phyloP scores from a whole-genome alignment of 2,113 vertebrate genomes.

The Engystomops pustulosus region DNA sequence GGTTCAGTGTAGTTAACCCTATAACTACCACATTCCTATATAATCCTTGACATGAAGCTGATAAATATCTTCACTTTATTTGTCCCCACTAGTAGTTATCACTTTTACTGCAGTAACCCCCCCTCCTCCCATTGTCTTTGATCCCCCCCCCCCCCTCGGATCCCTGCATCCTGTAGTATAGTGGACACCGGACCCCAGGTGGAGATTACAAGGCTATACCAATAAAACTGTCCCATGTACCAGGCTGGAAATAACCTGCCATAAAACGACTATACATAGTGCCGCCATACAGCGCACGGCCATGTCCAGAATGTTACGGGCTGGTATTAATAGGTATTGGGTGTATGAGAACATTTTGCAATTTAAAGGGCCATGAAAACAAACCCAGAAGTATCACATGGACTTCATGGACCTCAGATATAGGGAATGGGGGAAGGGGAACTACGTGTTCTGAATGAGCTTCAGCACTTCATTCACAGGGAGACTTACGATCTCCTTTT shows the following conservation, averaged over 20 bases:
- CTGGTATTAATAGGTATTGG: background rate
- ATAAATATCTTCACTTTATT: too few relatives aligned
- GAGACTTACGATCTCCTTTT: too few relatives aligned
- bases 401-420: too few relatives aligned
- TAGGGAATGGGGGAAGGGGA: too few relatives aligned
- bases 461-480: too few relatives aligned
- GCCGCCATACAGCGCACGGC: background rate
- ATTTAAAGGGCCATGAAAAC: background rate
- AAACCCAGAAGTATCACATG: too few relatives aligned
- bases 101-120: too few relatives aligned
- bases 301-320: background rate
- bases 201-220: background rate
- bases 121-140: background rate
- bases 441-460: too few relatives aligned
- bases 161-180: background rate
- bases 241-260: too few relatives aligned
- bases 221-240: background rate
- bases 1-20: background rate
- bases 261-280: constrained; percentile 18
- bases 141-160: background rate
- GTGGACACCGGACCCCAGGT: background rate
- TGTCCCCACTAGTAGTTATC: too few relatives aligned
- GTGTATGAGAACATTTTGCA: background rate
- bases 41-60: background rate
- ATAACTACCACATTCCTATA: background rate